Evolutionary conservation across 2,888 invertebrate genomes (phyloP).

Genomic region (Drosophila dives): DNA sequence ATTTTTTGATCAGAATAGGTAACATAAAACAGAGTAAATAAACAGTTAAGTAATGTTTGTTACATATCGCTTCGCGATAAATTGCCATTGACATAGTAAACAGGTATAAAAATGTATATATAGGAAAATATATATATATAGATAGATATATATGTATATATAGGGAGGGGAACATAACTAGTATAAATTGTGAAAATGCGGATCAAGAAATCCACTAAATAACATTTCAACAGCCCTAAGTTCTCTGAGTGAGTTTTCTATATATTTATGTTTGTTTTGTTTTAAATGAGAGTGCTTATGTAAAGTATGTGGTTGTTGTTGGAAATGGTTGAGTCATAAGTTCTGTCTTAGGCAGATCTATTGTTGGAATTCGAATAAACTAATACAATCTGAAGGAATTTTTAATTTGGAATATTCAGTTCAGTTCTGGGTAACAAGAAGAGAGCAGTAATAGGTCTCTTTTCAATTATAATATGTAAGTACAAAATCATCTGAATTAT

Average conservation of each 20-base stretch:
- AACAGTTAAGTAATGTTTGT: conserved; percentile 37
- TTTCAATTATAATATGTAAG: conserved; percentile 26
- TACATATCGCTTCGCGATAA: conserved; percentile 58
- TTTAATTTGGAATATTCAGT: conserved; percentile 18
- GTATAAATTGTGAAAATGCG: conserved; percentile 44
- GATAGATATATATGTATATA: conserved; percentile 36
- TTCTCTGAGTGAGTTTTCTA: conserved; percentile 74
- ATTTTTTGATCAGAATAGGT: conserved; percentile 27
- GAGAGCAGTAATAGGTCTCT: conserved; percentile 37
- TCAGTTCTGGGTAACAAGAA: conserved; percentile 17
- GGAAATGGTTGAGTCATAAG: conserved; percentile 44
- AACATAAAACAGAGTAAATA: conserved; percentile 41
- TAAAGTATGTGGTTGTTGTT: conserved; percentile 34
- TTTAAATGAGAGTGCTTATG: conserved; percentile 19
- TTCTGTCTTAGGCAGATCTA: conserved; percentile 27
- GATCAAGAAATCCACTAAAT: conserved; percentile 71
- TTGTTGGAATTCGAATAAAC: conserved; percentile 51
- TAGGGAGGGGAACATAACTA: conserved; percentile 29
- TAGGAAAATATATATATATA: background rate
- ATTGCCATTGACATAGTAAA: conserved; percentile 27
- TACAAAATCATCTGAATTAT: conserved; percentile 29
- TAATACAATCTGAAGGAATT: conserved; percentile 41
- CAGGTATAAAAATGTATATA: conserved; percentile 27
- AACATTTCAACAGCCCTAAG: conserved; percentile 77
- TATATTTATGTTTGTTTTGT: conserved; percentile 30